A percentile compares a stretch with the other conserved stretches of the same genome.
These are phyloP conservation scores for Pissodes strobi DNA, from an alignment of 1,140 invertebrate genomes.

Conservation along the genomic window DNA sequence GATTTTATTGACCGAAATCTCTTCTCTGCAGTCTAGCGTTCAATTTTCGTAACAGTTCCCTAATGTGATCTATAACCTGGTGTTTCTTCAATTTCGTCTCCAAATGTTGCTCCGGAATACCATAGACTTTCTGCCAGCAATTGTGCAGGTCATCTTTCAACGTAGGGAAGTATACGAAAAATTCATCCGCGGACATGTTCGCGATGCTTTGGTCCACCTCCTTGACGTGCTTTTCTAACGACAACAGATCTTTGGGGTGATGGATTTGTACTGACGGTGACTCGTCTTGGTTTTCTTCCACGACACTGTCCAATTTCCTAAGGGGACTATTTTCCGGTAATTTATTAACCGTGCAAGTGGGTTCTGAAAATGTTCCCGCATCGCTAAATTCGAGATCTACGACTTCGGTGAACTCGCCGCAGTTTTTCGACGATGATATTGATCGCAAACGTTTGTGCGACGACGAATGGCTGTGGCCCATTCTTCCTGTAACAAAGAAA, in stretches of 20 bases:
- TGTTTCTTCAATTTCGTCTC: constrained; percentile 25
- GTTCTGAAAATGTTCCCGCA: background rate
- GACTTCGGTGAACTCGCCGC: constrained; percentile 28
- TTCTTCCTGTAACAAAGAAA: background rate
- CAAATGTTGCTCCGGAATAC: constrained; percentile 18
- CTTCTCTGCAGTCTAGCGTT: constrained; percentile 18
- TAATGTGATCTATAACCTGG: constrained; percentile 25
- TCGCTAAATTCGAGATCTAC: constrained; percentile 35
- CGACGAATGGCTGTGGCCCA: constrained; percentile 28
- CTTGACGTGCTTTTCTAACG: constrained; percentile 13
- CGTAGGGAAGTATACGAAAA: constrained; percentile 30
- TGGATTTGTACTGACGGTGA: background rate
- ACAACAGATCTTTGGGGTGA: constrained; percentile 21
- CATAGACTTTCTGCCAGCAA: constrained; percentile 32
- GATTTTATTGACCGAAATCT: background rate
- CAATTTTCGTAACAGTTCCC: constrained; percentile 7
- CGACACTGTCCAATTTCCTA: background rate
- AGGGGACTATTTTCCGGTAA: background rate
- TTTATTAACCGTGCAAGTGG: too few relatives aligned
- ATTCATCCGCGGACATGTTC: constrained; percentile 10
- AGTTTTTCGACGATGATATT: constrained; percentile 8
- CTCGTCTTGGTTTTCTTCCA: background rate
- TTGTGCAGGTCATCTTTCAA: constrained; percentile 32
- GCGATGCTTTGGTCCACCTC: constrained; percentile 5
- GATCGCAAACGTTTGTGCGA: constrained; percentile 23